Conservation (phyloP, 2,797 vertebrate species). For the Pipistrellus nathusii region DNA sequence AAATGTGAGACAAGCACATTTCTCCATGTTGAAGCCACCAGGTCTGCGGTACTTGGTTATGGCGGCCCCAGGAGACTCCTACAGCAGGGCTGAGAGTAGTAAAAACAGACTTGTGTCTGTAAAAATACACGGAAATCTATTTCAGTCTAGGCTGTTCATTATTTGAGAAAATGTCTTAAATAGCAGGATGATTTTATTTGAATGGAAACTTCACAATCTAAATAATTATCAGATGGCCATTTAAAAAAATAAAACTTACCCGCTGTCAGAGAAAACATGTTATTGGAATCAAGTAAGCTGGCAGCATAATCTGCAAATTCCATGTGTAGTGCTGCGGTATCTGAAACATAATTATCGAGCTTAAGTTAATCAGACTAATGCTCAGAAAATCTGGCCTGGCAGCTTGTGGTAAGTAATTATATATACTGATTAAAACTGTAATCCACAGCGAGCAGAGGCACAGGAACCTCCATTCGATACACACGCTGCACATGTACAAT, state of each 20-base stretch:
- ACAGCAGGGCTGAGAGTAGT: background rate
- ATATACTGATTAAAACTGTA: slow-evolving; percentile 90
- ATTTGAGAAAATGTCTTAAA: slow-evolving; percentile 70
- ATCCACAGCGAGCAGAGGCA: slow-evolving; percentile 81
- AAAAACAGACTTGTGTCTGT: slow-evolving; percentile 24
- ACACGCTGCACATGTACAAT: slow-evolving; percentile 75
- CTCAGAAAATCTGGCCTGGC: slow-evolving; percentile 90
- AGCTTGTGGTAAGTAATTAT: slow-evolving; percentile 91
- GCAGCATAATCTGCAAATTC: slow-evolving; percentile 82
- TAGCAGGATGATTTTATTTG: slow-evolving; percentile 71
- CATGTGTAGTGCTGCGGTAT: slow-evolving; percentile 82
- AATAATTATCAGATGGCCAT: slow-evolving; percentile 63
- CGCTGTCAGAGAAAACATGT: slow-evolving; percentile 76
- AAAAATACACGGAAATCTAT: slow-evolving; percentile 64
- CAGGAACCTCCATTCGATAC: slow-evolving; percentile 81
- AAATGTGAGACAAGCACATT: background rate
- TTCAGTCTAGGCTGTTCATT: slow-evolving; percentile 73
- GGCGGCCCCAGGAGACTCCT: too few relatives aligned
- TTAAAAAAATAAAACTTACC: slow-evolving; percentile 66
- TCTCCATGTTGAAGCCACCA: background rate
- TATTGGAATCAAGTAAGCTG: slow-evolving; percentile 83
- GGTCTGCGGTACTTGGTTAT: background rate
- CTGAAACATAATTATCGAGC: slow-evolving; percentile 89
- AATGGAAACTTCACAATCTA: slow-evolving; percentile 59
- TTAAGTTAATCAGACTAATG: slow-evolving; percentile 92